Conservation (phyloP, 2,113 vertebrate species). For the Pandion haliaetus region DNA sequence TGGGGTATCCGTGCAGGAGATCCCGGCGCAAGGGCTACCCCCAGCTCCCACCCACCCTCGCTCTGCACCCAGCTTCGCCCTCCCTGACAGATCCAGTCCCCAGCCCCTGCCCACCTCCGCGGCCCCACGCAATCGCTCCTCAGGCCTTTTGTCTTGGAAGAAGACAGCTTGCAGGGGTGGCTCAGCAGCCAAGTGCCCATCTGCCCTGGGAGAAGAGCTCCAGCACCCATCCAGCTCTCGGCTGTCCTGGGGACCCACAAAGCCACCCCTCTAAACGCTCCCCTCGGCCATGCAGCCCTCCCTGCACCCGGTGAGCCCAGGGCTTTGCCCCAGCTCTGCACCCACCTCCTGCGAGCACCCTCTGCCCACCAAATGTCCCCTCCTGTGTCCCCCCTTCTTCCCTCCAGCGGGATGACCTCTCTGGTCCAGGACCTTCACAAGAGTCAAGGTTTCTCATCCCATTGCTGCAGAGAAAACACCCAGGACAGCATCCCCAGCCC, state of each 20-base stretch:
- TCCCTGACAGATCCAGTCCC: not conserved
- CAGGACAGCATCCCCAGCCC: not conserved
- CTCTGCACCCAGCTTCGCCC: not conserved
- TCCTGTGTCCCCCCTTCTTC: not conserved
- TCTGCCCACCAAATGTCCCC: not conserved
- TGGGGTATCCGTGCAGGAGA: fast-evolving
- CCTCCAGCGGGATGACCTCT: not conserved
- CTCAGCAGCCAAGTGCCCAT: not conserved
- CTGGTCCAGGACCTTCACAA: not conserved
- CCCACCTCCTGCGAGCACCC: not conserved
- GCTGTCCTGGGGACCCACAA: not conserved
- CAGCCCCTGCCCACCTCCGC: not conserved
- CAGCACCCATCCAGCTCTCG: not conserved
- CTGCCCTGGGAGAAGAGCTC: not conserved
- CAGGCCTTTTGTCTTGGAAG: not conserved
- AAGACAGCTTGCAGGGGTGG: not conserved
- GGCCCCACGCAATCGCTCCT: not conserved
- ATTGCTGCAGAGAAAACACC: not conserved
- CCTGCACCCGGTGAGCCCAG: not conserved
- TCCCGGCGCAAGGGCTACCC: not conserved
- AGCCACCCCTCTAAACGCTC: not conserved
- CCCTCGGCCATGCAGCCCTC: not conserved
- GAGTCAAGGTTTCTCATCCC: not conserved
- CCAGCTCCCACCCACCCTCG: not conserved
- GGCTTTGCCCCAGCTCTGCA: not conserved